Percentiles rank a stretch among this genome's conserved stretches.
Evolutionary conservation across 1,140 invertebrate genomes (phyloP).

Genomic region (Stegodyphus dumicola): DNA sequence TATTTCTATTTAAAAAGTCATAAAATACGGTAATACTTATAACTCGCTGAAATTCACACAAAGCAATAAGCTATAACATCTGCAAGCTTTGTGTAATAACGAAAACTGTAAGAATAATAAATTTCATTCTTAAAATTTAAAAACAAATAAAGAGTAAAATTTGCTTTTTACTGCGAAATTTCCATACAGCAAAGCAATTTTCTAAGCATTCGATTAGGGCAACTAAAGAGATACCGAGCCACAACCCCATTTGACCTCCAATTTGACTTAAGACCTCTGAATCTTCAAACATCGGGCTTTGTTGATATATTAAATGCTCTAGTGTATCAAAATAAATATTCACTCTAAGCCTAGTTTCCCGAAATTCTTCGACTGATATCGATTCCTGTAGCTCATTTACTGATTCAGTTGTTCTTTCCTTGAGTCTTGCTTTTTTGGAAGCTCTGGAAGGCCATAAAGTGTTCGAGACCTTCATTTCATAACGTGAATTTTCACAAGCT

Average conservation of each 20-base stretch:
- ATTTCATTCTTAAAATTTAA: too few species aligned
- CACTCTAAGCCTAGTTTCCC: background rate
- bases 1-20: too few species aligned
- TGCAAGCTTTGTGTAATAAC: too few species aligned
- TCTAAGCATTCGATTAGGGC: constrained; percentile 53
- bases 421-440: background rate
- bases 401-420: background rate
- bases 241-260: constrained; percentile 53
- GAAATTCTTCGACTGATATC: background rate
- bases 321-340: constrained; percentile 33
- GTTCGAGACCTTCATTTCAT: background rate
- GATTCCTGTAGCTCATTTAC: too few species aligned
- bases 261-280: constrained; percentile 47
- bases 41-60: too few species aligned
- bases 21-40: too few species aligned
- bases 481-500: background rate
- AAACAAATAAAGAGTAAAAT: too few species aligned
- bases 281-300: constrained; percentile 47
- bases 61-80: too few species aligned
- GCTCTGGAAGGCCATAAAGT: background rate
- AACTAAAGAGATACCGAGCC: constrained; percentile 47
- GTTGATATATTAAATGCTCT: constrained; percentile 29
- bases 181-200: constrained; percentile 20
- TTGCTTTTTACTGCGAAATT: background rate
- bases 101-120: too few species aligned